These are phyloP conservation scores for Oreochromis mossambicus DNA, from an alignment of 2,797 vertebrate genomes.

Conservation along the genomic window DNA sequence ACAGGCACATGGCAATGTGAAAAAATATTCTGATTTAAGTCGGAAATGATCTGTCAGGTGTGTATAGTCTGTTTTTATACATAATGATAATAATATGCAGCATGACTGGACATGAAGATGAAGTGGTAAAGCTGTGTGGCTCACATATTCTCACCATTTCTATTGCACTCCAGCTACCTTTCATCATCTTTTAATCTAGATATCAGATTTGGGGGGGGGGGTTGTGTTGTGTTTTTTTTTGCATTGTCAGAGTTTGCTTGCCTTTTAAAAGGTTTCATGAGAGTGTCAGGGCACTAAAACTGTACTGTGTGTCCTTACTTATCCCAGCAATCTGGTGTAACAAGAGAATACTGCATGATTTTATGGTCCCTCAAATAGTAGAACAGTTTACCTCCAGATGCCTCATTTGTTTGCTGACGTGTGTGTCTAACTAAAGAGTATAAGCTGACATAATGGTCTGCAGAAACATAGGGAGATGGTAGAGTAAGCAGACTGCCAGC, in stretches of 20 bases:
- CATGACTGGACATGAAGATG: neutral
- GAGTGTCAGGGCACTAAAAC: neutral
- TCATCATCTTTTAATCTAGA: neutral
- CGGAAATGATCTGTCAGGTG: neutral
- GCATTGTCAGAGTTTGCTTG: neutral
- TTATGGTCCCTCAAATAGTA: neutral
- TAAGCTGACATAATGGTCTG: conserved; percentile 10
- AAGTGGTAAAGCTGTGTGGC: neutral
- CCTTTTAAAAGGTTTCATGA: neutral
- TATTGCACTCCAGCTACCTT: neutral
- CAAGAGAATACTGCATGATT: neutral
- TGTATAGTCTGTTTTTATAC: neutral
- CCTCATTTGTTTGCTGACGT: conserved; percentile 24
- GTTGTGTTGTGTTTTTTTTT: neutral
- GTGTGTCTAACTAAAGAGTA: neutral
- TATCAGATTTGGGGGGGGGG: neutral
- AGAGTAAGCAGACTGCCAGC: conserved; percentile 15
- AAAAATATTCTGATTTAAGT: neutral
- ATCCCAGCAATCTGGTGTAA: neutral
- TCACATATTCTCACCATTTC: neutral
- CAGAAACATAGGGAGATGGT: conserved; percentile 19
- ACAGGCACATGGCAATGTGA: neutral
- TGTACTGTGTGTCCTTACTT: neutral
- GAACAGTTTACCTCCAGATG: conserved; percentile 3
- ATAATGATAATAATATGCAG: neutral